These are phyloP conservation scores for Calephelis virginiensis DNA, from an alignment of 1,140 invertebrate genomes.

Conservation along the genomic window DNA sequence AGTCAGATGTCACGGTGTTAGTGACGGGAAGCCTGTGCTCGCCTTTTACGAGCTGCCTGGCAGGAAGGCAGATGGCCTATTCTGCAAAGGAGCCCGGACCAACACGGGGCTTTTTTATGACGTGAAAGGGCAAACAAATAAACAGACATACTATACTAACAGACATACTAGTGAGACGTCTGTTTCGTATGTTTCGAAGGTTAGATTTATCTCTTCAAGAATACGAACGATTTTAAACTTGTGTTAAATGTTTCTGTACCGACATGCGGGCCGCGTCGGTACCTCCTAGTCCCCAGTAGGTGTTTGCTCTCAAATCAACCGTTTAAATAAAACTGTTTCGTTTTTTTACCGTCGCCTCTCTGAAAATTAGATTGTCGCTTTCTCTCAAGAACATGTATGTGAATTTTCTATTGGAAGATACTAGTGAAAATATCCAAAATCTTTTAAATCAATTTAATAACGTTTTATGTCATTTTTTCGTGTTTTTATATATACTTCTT, in stretches of 20 bases:
- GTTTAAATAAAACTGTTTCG: constrained; percentile 71
- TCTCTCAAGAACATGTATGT: constrained; percentile 19
- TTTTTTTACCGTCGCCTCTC: constrained; percentile 57
- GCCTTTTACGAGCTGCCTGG: no score
- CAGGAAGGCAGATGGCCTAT: no score
- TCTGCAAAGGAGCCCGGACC: no score
- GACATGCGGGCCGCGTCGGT: constrained; percentile 53
- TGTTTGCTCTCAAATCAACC: constrained; percentile 73
- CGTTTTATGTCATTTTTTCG: no score
- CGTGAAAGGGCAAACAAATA: no score
- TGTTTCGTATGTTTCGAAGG: constrained; percentile 23
- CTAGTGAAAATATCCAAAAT: neutral
- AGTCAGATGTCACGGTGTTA: no score
- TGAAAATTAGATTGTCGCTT: constrained; percentile 61
- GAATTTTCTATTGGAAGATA: constrained; percentile 14
- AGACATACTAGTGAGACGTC: no score
- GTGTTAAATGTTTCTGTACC: constrained; percentile 35
- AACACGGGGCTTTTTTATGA: no score
- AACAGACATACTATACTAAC: no score
- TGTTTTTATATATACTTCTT: no score
- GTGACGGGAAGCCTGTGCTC: no score
- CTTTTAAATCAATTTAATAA: neutral
- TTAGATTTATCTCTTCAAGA: neutral
- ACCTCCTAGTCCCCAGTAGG: constrained; percentile 45
- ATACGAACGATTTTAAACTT: neutral